Evolutionary conservation across 1,140 invertebrate species (phyloP), one percentile per base, ranked within the genome.

Genomic region (Caerostris extrusa): DNA sequence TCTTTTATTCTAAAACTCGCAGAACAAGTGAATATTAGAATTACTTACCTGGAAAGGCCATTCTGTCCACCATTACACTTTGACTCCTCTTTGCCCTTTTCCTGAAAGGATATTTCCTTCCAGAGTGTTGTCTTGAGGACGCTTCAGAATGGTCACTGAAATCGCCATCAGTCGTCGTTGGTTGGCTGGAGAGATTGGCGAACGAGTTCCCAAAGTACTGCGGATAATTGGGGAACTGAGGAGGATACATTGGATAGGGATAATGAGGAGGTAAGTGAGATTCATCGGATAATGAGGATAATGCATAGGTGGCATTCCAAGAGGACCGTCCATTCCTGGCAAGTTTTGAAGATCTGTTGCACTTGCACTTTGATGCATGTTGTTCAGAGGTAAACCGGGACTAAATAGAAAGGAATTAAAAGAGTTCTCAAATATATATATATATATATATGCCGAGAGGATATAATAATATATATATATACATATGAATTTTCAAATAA

Each of bases 61-160:
- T 94, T 56, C 67, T 87, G 64, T 94, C 94, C 4, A 93, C 55
- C 91, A 94, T 93, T 3, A 94, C 91, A 67, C 94, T 94, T 17
- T 94, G 94, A 77, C 91, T 93, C 5, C 94, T 61, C 83, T 93
- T 94, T 1, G 83, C 90, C 50, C 69, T 58, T 58, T 94, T 94
- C 34, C 77, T 50, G 90, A 91, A 90, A 4, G 82, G 83, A 17
- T 91, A 58, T 14, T 69, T 77, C n/a, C 53, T 91, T 14, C 61
- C 19, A 6, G 55, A 55, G 7, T 82, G 77, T 5, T 81, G 61
- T 3, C 53, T 34, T 0, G 83, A 55, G 0, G 71, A 67, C 3
- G 58, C 88, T 3, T 82, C 77, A 10, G 87, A 90, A 7, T 93
- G 61, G 69, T 94, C 87, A 58, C 93, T 94, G 87, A 85, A 71